Conservation (phyloP, 2,888 invertebrate genomes). For the Lapara coniferarum region DNA sequence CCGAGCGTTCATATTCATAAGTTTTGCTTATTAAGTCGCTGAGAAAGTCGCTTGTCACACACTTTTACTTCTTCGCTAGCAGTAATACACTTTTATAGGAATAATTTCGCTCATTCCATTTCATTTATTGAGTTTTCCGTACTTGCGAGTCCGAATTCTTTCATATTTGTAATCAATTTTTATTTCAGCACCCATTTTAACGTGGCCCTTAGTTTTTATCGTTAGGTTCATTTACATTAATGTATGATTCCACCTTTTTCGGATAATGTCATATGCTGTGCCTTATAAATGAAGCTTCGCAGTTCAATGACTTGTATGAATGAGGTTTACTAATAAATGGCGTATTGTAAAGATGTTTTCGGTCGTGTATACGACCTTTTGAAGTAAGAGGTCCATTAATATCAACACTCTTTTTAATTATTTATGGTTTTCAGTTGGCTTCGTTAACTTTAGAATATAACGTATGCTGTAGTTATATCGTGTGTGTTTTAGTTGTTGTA, state of each 20-base stretch:
- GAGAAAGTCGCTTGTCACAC: neutral
- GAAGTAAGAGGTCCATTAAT: neutral
- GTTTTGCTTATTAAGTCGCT: neutral
- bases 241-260: slow-evolving; percentile 28
- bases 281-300: neutral
- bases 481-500: neutral
- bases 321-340: neutral
- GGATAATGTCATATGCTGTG: slow-evolving; percentile 3
- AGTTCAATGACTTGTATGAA: neutral
- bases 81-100: slow-evolving; percentile 62
- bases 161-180: slow-evolving; percentile 75
- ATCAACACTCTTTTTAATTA: slow-evolving; percentile 15
- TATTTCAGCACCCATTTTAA: slow-evolving; percentile 54
- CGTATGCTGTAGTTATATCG: neutral
- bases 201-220: slow-evolving; percentile 59
- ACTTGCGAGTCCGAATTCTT: slow-evolving; percentile 46
- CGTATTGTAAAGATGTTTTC: slow-evolving; percentile 6
- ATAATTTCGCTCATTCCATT: slow-evolving; percentile 70
- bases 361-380: neutral
- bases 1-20: too few relatives aligned
- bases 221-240: slow-evolving; percentile 50
- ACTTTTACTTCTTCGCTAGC: slow-evolving; percentile 48
- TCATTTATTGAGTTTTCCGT: slow-evolving; percentile 66
- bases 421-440: slow-evolving; percentile 14
- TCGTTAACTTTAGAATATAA: neutral